Conservation (phyloP, 2,113 vertebrate genomes). For the Burhinus bistriatus region DNA sequence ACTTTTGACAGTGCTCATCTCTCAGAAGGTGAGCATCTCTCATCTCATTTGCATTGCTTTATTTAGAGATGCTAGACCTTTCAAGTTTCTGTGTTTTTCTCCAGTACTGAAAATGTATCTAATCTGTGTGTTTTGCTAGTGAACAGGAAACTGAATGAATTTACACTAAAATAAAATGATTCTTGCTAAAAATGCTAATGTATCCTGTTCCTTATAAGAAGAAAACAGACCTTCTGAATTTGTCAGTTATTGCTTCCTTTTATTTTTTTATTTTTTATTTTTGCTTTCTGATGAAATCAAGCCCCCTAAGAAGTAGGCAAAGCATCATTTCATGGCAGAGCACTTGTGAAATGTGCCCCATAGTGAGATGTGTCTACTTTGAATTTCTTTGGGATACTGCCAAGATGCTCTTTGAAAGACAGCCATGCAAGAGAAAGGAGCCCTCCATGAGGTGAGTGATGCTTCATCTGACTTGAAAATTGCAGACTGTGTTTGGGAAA, state of each 20-base stretch:
- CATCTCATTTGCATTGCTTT: neutral
- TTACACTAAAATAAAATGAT: neutral
- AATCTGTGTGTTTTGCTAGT: neutral
- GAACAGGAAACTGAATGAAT: neutral
- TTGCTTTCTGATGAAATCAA: neutral
- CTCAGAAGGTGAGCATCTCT: neutral
- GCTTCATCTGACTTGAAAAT: neutral
- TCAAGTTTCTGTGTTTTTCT: neutral
- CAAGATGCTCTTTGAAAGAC: neutral
- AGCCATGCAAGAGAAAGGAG: neutral
- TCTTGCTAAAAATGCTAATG: neutral
- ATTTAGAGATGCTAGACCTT: neutral
- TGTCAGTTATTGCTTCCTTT: neutral
- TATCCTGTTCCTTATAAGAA: neutral
- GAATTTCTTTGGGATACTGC: neutral
- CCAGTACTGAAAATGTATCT: neutral
- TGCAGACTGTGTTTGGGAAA: neutral
- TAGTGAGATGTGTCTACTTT: neutral
- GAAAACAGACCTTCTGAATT: neutral
- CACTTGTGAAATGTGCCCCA: neutral
- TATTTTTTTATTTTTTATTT: neutral
- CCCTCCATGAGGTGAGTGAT: neutral
- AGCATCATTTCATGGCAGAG: neutral
- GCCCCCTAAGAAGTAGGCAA: neutral
- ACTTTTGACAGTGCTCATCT: neutral